Evolutionary conservation across 2,888 invertebrate species (phyloP), one percentile per base, ranked within the genome.

Genomic region (Drosophila pseudotakahashii): DNA sequence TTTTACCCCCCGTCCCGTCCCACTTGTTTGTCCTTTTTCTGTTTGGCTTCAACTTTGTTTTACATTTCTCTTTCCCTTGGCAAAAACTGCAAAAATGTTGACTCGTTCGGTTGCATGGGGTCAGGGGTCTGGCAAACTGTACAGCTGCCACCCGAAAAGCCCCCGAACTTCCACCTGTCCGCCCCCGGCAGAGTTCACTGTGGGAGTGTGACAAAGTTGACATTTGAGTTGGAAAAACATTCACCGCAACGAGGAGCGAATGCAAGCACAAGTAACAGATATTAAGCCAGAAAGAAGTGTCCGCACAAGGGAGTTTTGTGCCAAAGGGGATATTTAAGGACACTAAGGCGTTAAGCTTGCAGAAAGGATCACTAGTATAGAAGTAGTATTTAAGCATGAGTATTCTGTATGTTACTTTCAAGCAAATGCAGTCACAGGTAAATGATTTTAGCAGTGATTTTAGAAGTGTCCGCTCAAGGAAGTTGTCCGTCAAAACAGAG

Each of bases 21-120:
- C 50, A 16, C 19, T 48, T 67, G 39, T 74, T 58, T 70, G 59
- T 70, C 73, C 62, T 59, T 62, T 68, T 71, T 72, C 45, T 64
- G 63, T 72, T 78, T 66, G 67, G 72, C 58, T 73, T 73, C 59
- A 73, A 76, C 77, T 75, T 84, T 81, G 60, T 78, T 79, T 76
- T 75, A 73, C 55, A 69, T 73, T 85, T 77, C 67, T 54, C 54
- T 37, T 75, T 69, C 64, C 59, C 62, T 61, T 34, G 39, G 66
- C 39, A 6, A 76, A 60, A 61, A 76, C 63, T 63, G 63, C 57
- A 58, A 54, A 74, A 69, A 70, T 76, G 62, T 62, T 54, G 68
- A 71, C 59, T 60, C 53, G 62, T 58, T 50, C 66, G 66, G 44
- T 23, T 60, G 39, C 52, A 47, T 16, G 54, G 57, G 66, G 55